Conservation (phyloP, 2,888 invertebrate species). For the Drosophila demipolita region DNA sequence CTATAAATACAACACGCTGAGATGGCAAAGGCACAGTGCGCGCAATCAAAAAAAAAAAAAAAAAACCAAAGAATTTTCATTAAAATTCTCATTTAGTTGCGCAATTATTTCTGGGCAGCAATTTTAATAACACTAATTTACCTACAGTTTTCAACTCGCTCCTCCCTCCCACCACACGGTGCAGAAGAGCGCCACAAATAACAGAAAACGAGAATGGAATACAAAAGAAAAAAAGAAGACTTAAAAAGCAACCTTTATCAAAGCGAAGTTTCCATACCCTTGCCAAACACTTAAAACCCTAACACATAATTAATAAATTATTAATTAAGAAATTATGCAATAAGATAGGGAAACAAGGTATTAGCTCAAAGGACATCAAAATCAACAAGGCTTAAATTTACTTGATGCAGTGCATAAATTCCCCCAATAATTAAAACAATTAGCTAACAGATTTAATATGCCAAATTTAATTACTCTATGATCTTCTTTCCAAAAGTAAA, state of each 20-base stretch:
- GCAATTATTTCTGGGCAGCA: constrained; percentile 76
- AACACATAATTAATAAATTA: not conserved
- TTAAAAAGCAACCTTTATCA: not conserved
- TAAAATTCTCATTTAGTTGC: constrained; percentile 76
- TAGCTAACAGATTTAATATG: not conserved
- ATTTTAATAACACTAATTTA: constrained; percentile 82
- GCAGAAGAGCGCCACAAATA: constrained; percentile 46
- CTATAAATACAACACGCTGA: constrained; percentile 24
- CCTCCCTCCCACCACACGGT: constrained; percentile 16
- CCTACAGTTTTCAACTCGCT: constrained; percentile 66
- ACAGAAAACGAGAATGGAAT: constrained; percentile 6
- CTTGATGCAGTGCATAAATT: not conserved
- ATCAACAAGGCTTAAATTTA: not conserved
- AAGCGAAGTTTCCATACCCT: not conserved
- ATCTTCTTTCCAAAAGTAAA: not conserved
- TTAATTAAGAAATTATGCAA: not conserved
- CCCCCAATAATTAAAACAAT: not conserved
- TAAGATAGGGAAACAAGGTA: not conserved
- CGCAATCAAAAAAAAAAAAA: too few relatives aligned
- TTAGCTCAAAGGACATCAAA: not conserved
- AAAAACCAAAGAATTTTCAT: constrained; percentile 70
- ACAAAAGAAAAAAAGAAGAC: not conserved
- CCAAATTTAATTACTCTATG: not conserved
- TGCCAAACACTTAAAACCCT: not conserved
- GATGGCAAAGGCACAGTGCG: not conserved